A percentile compares a stretch with the other conserved stretches of the same genome.
phyloP scores from a whole-genome alignment of 2,888 invertebrate genomes.

The Callyntrura sp. region DNA sequence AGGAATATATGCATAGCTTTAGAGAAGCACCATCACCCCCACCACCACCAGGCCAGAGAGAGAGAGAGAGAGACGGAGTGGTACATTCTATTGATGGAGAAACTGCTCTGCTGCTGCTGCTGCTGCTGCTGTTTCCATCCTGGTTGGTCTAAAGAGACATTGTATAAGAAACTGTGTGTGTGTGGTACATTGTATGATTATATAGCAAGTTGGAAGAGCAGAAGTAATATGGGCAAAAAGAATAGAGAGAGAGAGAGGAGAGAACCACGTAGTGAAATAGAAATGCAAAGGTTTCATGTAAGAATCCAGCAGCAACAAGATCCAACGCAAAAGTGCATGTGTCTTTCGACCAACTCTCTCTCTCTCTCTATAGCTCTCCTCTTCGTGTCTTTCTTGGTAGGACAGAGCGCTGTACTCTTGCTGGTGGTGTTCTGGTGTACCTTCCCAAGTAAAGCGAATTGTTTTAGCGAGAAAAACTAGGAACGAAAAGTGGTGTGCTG shows the following conservation, averaged over 20 bases:
- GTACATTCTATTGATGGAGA: neutral
- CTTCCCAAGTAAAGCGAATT: conserved; percentile 23
- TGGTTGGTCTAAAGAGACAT: neutral
- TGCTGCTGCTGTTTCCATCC: neutral
- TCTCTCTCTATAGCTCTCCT: too few species aligned
- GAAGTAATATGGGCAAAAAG: conserved; percentile 43
- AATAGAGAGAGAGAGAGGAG: conserved; percentile 44
- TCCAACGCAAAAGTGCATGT: neutral
- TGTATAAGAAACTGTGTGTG: neutral
- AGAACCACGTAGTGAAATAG: conserved; percentile 43
- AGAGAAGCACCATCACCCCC: neutral
- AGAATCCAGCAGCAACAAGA: conserved; percentile 49
- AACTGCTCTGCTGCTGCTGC: neutral
- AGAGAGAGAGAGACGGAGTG: conserved; percentile 23
- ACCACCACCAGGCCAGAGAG: conserved; percentile 11
- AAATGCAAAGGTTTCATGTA: conserved; percentile 41
- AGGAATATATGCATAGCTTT: neutral
- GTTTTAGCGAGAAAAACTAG: conserved; percentile 16
- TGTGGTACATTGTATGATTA: neutral
- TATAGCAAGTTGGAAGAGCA: conserved; percentile 8
- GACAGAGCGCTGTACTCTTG: neutral
- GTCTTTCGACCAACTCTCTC: neutral
- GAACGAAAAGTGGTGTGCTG: neutral
- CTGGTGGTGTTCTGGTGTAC: neutral
- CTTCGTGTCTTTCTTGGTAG: neutral